Base-by-base conservation (phyloP, 2,797 vertebrate genomes). In the Rhabdomys pumilio region DNA sequence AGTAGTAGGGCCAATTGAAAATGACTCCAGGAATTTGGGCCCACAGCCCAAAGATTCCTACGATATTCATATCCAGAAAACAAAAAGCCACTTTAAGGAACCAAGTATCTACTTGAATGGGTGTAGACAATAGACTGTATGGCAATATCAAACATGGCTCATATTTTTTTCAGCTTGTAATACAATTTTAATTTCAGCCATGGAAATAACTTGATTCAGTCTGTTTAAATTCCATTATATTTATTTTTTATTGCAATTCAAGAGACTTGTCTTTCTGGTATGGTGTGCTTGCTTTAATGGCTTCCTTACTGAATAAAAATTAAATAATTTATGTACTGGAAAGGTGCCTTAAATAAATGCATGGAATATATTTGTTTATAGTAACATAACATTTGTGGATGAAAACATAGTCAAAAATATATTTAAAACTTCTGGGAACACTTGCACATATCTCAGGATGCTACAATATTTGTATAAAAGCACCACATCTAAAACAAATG, bases 151-250 rank as follows among this genome's bases (percentile, higher is more conserved):
- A 31, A 65, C 14, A 11, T 69, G 67, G 31, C 17, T 24, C 3
- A 2, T 47, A 24, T 77, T 93, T 94, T 94, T 57, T 20, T 10
- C 20, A 95, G 41, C 31, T 72, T 86, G 20, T 93, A 14, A 63
- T 92, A 55, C 75, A 92, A 90, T 87, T 93, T 73, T 79, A 89
- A 87, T 91, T 96, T 94, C 92, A 90, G 31, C 29, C 90, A 7
- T 82, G n/a, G 57, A 84, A 50, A 34, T 82, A 90, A 1, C 24
- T 96, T 73, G 57, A 55, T 80, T 50, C 13, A 88, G 34, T 80
- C 91, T 63, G 3, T 19, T 90, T 97, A 38, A 94, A 94, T 1
- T 86, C 90, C 38, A 75, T 93, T 92, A 19, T 67, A 73, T 88
- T 94, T 1, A 89, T 67, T 92, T 92, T 92, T 10, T 93, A 31